Evolutionary conservation across 2,797 vertebrate genomes (phyloP).

Genomic region (Bovichtus diacanthus): DNA sequence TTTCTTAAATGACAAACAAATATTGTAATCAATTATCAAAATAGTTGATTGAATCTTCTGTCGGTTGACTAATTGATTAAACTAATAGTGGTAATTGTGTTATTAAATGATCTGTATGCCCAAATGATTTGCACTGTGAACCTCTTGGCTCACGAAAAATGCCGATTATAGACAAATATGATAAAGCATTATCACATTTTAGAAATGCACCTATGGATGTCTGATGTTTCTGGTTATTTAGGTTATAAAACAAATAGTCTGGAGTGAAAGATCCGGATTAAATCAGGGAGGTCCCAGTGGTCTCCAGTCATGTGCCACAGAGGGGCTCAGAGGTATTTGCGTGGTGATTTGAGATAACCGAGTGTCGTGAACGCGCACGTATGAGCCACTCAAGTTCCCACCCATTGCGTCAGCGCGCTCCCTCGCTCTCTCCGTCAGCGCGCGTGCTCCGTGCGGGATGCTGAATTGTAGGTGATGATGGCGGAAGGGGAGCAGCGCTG

Average conservation of each 20-base stretch:
- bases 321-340: constrained; percentile 33
- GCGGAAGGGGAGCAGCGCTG: constrained; percentile 88
- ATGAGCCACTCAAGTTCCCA: constrained; percentile 64
- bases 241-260: constrained; percentile 1
- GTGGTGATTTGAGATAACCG: constrained; percentile 48
- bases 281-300: constrained; percentile 20
- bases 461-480: constrained; percentile 89
- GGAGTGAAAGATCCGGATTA: not conserved
- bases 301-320: constrained; percentile 31
- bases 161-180: not conserved
- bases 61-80: not conserved
- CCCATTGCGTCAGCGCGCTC: constrained; percentile 83
- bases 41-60: constrained; percentile 9
- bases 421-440: constrained; percentile 75
- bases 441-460: constrained; percentile 87
- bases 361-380: constrained; percentile 75
- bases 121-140: not conserved
- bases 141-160: not conserved
- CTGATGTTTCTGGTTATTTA: constrained; percentile 12
- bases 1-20: constrained; percentile 1
- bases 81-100: not conserved
- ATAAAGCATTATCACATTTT: not conserved
- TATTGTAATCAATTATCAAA: not conserved
- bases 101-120: not conserved
- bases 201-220: not conserved